Base-by-base conservation (phyloP, 2,113 vertebrate genomes). In the Natator depressus region DNA sequence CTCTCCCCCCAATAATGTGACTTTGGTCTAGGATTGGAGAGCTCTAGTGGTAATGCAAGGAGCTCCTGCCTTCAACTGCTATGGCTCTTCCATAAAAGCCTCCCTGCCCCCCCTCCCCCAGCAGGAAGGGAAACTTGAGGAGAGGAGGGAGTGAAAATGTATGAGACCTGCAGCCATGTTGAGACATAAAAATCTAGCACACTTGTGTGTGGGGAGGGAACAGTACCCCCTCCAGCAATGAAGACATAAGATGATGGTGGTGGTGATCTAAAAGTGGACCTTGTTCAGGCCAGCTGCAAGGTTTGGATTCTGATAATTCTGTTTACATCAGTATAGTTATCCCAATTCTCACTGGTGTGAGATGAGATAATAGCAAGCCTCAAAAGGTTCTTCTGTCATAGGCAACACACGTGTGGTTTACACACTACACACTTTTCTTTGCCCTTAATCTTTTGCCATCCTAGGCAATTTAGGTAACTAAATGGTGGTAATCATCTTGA, bases 261-360 rank as follows among this genome's bases (percentile, higher is more conserved):
- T 42, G 25, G 25, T 78, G 24, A 78, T 78, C 12, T 27, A 47
- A 78, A 78, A 47, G 42, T 89, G 79, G 38, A 11, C 55, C 12
- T 90, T 84, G 5, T 27, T 89, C 24, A 76, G 49, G 10, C 27
- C 8, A 16, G 38, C 4, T 7, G 13, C 12, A 10, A 72, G 80
- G 14, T 38, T 69, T 89, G 50, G 42, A 0, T 78, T 97, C 14
- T 38, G 22, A 8, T 78, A 47, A 27, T 47, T 78, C 80, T 35
- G 25, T 49, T 51, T 55, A 14, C 6, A 46, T 13, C 29, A 38
- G 0, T 8, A 2, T 5, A 55, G 1, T 59, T 65, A 54, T 42
- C 93, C 65, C 88, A 11, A 25, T 80, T 38, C 12, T 2, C 2
- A 75, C 62, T 75, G 7, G 3, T 49, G 17, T 49, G 38, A 75